These are phyloP conservation scores for Drosophila cognata DNA, from an alignment of 2,888 invertebrate genomes.

Conservation along the genomic window DNA sequence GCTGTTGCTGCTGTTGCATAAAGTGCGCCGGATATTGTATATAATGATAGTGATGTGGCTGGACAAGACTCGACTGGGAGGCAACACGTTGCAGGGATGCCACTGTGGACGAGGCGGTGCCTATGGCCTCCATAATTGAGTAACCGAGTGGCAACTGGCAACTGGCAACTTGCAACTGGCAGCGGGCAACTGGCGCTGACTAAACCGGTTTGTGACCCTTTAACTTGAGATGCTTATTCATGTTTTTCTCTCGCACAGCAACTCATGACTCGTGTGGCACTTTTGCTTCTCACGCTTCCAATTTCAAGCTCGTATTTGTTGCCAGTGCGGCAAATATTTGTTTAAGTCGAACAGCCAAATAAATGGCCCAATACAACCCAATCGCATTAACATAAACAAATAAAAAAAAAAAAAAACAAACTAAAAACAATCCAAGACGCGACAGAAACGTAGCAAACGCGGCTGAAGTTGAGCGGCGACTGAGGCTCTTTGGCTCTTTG, in stretches of 20 bases:
- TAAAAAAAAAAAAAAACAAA: conserved; percentile 22
- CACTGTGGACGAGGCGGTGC: conserved; percentile 28
- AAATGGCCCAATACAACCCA: conserved; percentile 54
- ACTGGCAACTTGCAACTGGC: conserved; percentile 19
- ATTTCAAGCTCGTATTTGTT: conserved; percentile 68
- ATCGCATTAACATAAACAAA: conserved; percentile 75
- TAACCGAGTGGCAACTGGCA: conserved; percentile 34
- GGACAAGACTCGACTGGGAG: conserved; percentile 89
- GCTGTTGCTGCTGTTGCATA: conserved; percentile 51
- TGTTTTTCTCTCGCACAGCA: conserved; percentile 43
- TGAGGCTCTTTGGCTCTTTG: conserved; percentile 29
- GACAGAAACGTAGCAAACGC: conserved; percentile 46
- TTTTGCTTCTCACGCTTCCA: conserved; percentile 71
- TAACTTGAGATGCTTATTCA: conserved; percentile 73
- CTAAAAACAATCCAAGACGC: neutral
- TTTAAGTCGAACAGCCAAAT: conserved; percentile 43
- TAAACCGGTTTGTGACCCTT: conserved; percentile 83
- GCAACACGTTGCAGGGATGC: conserved; percentile 84
- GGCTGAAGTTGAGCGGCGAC: conserved; percentile 54
- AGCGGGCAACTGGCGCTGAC: conserved; percentile 54
- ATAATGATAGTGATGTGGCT: conserved; percentile 84
- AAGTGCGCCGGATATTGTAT: conserved; percentile 82
- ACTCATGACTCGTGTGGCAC: conserved; percentile 22
- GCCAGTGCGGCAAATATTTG: conserved; percentile 56
- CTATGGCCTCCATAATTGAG: conserved; percentile 47